Evolutionary conservation across 2,113 vertebrate genomes (phyloP), one percentile per base, ranked within the genome.

Genomic region (Grallaria varia): DNA sequence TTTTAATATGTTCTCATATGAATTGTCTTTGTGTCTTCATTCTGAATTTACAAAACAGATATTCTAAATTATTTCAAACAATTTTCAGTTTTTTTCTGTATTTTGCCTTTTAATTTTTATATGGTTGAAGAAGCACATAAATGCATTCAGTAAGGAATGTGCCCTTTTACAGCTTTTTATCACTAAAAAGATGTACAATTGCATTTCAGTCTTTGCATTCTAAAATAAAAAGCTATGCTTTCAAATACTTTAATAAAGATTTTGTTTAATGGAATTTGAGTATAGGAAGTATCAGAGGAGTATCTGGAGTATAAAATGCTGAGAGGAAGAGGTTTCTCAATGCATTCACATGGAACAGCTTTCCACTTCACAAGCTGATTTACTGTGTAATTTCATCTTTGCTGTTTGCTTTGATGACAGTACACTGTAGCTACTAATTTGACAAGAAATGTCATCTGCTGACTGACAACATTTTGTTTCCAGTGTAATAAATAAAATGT

Each of bases 311-410:
- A 77, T 37, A 63, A 63, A 77, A 62, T 20, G 9, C 30, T n/a
- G 21, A 86, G 44, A 83, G 25, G 6, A 73, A 10, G 27, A 80
- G 6, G 7, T 53, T 87, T 89, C 39, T 87, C 7, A 56, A 0
- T n/a, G 6, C 27, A 60, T 33, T 87, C 42, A 20, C 14, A 2
- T 37, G 60, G 19, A 42, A 40, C 0, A 0, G 9, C 17, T 72
- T 87, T 69, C 28, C 53, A 67, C 21, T 83, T 87, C 15, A 6
- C 45, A 56, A 75, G 25, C 15, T 52, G 10, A 42, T 79, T 69
- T 76, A 39, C 52, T 58, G 27, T 53, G 9, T 42, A 24, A n/a
- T 84, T 87, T 80, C 30, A 55, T 52, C 19, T 89, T 75, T 42
- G 23, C 62, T 50, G 22, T 35, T 89, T 33, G 39, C 78, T 87